A percentile compares a stretch with the other conserved stretches of the same genome.
Evolutionary conservation across 2,113 vertebrate species (phyloP).

Genomic region (Ciconia boyciana): DNA sequence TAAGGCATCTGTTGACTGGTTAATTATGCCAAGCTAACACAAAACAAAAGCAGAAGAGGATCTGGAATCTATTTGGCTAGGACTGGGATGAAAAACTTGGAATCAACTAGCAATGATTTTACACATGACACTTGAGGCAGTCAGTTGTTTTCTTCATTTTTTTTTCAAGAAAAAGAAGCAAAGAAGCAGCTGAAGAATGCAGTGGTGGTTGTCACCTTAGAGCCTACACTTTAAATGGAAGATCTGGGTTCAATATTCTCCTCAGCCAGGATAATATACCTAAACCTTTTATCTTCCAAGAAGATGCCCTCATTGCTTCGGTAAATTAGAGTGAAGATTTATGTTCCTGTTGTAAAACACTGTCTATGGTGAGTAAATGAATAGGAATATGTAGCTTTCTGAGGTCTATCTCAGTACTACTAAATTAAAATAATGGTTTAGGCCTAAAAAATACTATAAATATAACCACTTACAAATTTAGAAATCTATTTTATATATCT

Average conservation of each 20-base stretch:
- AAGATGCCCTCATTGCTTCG: neutral
- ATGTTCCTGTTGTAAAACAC: neutral
- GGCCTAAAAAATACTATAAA: neutral
- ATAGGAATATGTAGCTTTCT: neutral
- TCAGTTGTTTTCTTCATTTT: neutral
- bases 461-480: neutral
- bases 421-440: neutral
- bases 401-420: neutral
- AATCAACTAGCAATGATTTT: neutral
- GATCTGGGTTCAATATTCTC: neutral
- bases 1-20: neutral
- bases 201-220: neutral
- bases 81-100: neutral
- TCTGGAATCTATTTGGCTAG: neutral
- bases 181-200: neutral
- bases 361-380: neutral
- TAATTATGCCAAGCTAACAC: neutral
- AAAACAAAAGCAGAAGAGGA: neutral
- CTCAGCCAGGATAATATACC: neutral
- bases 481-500: neutral
- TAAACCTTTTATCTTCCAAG: neutral
- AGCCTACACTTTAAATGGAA: neutral
- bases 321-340: neutral
- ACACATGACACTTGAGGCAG: neutral
- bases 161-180: neutral